These are phyloP conservation scores for Meta bourneti DNA, from an alignment of 2,888 invertebrate genomes.

Conservation along the genomic window DNA sequence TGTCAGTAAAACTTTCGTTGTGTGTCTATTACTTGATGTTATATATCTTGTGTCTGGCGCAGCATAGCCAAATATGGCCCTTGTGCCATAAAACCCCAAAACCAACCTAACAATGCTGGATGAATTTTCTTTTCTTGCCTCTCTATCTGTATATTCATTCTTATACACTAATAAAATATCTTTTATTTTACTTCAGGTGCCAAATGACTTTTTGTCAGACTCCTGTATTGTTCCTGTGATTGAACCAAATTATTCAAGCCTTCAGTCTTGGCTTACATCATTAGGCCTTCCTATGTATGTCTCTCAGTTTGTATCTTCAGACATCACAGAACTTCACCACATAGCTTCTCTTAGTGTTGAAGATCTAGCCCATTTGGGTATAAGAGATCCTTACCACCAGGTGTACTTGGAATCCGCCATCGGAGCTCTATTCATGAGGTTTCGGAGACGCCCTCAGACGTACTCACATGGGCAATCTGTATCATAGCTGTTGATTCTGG, in stretches of 20 bases:
- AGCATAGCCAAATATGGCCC: no score
- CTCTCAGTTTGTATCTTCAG: slow-evolving; percentile 62
- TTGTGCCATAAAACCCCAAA: no score
- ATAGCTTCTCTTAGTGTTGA: slow-evolving; percentile 78
- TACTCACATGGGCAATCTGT: slow-evolving; percentile 62
- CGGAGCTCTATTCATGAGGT: slow-evolving; percentile 70
- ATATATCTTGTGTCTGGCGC: no score
- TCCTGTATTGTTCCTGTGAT: slow-evolving; percentile 79
- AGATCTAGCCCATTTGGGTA: slow-evolving; percentile 74
- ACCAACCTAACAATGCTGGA: no score
- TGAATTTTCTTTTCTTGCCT: no score
- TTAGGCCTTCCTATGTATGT: slow-evolving; percentile 81
- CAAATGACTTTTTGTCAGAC: slow-evolving; percentile 80
- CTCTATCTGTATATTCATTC: no score
- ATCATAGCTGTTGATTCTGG: slow-evolving; percentile 35
- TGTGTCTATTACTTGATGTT: no score
- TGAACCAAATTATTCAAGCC: slow-evolving; percentile 80
- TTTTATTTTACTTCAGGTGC: slow-evolving; percentile 79
- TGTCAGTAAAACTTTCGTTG: no score
- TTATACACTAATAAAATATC: not conserved
- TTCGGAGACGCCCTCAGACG: slow-evolving; percentile 64
- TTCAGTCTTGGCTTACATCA: slow-evolving; percentile 80
- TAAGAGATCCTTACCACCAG: slow-evolving; percentile 74
- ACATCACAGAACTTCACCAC: slow-evolving; percentile 78
- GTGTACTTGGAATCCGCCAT: slow-evolving; percentile 76